Evolutionary conservation across 2,888 invertebrate species (phyloP).

Genomic region (Cheilosia impressa): DNA sequence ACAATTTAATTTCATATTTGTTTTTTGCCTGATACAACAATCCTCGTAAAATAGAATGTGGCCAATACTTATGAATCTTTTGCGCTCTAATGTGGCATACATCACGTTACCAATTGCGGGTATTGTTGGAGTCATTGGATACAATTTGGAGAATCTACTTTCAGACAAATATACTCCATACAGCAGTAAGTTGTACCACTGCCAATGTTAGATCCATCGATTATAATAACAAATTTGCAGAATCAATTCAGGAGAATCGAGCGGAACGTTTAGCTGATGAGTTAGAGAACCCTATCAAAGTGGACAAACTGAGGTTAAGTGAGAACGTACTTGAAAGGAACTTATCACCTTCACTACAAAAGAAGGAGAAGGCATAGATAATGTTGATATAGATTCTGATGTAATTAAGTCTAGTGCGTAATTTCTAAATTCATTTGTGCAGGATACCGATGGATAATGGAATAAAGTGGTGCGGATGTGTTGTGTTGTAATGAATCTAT

Average conservation of each 20-base stretch:
- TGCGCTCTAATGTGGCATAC: slow-evolving; percentile 90
- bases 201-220: neutral
- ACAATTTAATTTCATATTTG: neutral
- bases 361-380: slow-evolving; percentile 76
- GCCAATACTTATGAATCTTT: slow-evolving; percentile 88
- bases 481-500: neutral
- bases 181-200: slow-evolving; percentile 85
- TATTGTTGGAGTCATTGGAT: slow-evolving; percentile 93
- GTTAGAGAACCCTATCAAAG: slow-evolving; percentile 86
- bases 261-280: slow-evolving; percentile 88
- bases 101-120: slow-evolving; percentile 93
- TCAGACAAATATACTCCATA: slow-evolving; percentile 91
- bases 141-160: slow-evolving; percentile 90
- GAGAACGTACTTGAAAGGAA: slow-evolving; percentile 88
- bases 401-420: neutral
- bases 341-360: slow-evolving; percentile 87
- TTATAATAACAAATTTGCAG: slow-evolving; percentile 83
- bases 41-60: slow-evolving; percentile 86
- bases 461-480: neutral
- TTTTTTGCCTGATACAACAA: no score
- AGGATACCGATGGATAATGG: neutral
- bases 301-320: slow-evolving; percentile 88
- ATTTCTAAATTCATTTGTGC: neutral
- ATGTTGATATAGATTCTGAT: neutral
- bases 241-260: slow-evolving; percentile 90